Evolutionary conservation across 1,140 invertebrate genomes (phyloP), one percentile per base, ranked within the genome.

Genomic region (Drosophila lacertosa): DNA sequence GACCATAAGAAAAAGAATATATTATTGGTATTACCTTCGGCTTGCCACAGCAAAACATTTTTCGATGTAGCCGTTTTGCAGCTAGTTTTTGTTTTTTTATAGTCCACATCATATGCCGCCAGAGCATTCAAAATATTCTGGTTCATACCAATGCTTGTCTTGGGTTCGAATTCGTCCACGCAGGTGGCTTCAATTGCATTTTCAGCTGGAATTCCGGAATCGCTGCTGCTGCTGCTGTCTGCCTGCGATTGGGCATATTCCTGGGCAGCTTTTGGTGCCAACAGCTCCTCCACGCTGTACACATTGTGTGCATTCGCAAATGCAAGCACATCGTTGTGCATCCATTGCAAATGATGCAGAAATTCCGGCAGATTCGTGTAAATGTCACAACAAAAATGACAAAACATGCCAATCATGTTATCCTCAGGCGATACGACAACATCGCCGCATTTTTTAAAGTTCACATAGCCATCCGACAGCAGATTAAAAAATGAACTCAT

Each of bases 401-500:
- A 90, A 29, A 53, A 73, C 55, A 90, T 15, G 1, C 63, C 77
- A 15, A 89, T 54, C 45, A 67, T 50, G 22, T 86, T 86, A 20
- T 82, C 58, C 9, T 68, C 75, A 4, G 67, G 15, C 3, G 83
- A 89, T 20, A 86, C 63, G 11, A 89, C 65, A 4, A 90, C 81
- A 58, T 90, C 80, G 2, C 89, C 89, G 16, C 89, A 90, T 24
- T 80, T 89, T 44, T 80, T 58, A 5, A 71, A 82, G n/a, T 77
- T 16, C 0, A 71, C 54, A 5, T 40, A 40, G 3, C 33, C 62
- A 7, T 65, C 55, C 6, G 42, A 24, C 2, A 71, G 5, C 29
- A 53, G 15, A 22, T 80, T 63, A 0, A 72, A 5, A 48, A 81
- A 60, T 1, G 44, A 47, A 32, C 42, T 35, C 80, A 84, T 81